A percentile compares a stretch with the other conserved stretches of the same genome.
These are phyloP conservation scores for Drosophila paramelanica DNA, from an alignment of 2,888 invertebrate genomes.

Conservation along the genomic window DNA sequence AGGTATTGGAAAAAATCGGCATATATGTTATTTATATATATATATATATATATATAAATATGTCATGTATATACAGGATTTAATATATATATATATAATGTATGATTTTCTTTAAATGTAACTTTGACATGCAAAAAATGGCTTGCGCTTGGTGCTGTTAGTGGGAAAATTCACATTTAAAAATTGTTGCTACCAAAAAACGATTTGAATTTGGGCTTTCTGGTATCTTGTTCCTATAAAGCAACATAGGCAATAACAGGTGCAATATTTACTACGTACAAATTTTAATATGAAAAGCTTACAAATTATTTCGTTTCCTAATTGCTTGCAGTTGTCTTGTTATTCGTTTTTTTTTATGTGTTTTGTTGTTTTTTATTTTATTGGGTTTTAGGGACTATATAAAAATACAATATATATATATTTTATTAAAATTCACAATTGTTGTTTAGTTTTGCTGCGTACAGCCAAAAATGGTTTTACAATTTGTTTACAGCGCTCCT, in stretches of 20 bases:
- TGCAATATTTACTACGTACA: constrained; percentile 72
- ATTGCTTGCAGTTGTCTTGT: constrained; percentile 60
- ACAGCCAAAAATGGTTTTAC: constrained; percentile 64
- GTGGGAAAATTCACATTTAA: constrained; percentile 66
- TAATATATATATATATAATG: constrained; percentile 33
- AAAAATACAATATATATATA: constrained; percentile 73
- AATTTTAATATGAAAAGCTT: constrained; percentile 74
- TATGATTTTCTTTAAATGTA: constrained; percentile 40
- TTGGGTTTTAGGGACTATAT: constrained; percentile 70
- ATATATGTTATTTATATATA: constrained; percentile 59
- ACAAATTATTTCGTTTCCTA: constrained; percentile 73
- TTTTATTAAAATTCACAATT: constrained; percentile 79
- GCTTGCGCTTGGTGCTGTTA: constrained; percentile 79
- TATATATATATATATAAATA: constrained; percentile 28
- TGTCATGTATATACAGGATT: constrained; percentile 54
- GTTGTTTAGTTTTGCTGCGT: constrained; percentile 50
- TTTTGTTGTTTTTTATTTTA: constrained; percentile 34
- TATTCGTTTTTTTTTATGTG: constrained; percentile 29
- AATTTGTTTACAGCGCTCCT: constrained; percentile 48
- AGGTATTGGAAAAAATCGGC: constrained; percentile 81
- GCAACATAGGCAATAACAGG: constrained; percentile 73
- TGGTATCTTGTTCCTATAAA: constrained; percentile 45
- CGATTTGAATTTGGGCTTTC: constrained; percentile 15
- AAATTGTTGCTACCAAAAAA: constrained; percentile 49
- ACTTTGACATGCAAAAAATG: constrained; percentile 78